Evolutionary conservation across 1,140 invertebrate genomes (phyloP).

Genomic region (Drosophila jambulina): DNA sequence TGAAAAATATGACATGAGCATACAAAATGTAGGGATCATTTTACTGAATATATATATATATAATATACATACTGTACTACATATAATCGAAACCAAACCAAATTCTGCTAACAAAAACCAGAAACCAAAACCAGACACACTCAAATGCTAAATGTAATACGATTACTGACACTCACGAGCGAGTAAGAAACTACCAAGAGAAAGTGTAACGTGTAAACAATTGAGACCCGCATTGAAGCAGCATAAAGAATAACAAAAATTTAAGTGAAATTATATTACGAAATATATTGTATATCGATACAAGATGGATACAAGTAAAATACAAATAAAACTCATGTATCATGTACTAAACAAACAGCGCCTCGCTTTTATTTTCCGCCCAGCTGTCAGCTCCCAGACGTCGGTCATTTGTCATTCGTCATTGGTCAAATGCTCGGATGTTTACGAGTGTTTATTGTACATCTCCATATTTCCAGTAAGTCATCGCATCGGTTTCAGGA

Average conservation of each 20-base stretch:
- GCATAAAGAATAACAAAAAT: slow-evolving; percentile 37
- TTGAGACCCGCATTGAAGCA: slow-evolving; percentile 39
- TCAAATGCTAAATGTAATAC: slow-evolving; percentile 72
- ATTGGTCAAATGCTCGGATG: slow-evolving; percentile 9
- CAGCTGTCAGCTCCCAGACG: neutral
- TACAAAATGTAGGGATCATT: slow-evolving; percentile 84
- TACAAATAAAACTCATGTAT: slow-evolving; percentile 83
- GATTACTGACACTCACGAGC: slow-evolving; percentile 70
- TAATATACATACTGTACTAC: slow-evolving; percentile 60
- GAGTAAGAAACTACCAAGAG: slow-evolving; percentile 45
- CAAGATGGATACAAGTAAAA: slow-evolving; percentile 81
- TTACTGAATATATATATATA: slow-evolving; percentile 73
- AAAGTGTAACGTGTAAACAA: slow-evolving; percentile 52
- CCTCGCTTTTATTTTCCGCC: slow-evolving; percentile 30
- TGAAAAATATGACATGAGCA: slow-evolving; percentile 79
- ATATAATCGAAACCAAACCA: slow-evolving; percentile 63
- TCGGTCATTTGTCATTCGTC: slow-evolving; percentile 22
- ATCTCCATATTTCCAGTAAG: slow-evolving; percentile 44
- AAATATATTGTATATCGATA: slow-evolving; percentile 83
- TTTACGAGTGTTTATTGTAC: slow-evolving; percentile 13
- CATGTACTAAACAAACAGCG: slow-evolving; percentile 76
- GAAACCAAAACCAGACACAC: slow-evolving; percentile 41
- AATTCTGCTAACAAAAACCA: slow-evolving; percentile 60
- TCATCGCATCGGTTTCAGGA: slow-evolving; percentile 55
- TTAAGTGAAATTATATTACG: slow-evolving; percentile 84